Percentiles rank a stretch among this genome's conserved stretches.
phyloP scores from a whole-genome alignment of 2,888 invertebrate species.

The Buathra laborator region DNA sequence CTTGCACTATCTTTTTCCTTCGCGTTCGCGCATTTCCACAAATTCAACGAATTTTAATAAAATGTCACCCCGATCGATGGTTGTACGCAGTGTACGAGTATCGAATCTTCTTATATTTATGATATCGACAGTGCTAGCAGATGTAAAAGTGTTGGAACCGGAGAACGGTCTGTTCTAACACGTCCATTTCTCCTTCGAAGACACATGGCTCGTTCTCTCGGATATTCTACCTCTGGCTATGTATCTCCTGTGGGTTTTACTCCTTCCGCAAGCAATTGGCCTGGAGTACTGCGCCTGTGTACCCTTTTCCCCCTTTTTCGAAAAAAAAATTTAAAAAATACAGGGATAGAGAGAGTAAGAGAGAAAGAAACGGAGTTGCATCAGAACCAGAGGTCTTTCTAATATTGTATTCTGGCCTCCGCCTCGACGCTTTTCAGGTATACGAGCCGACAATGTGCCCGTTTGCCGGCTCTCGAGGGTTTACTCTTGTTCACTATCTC shows the following conservation, averaged over 20 bases:
- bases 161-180: constrained; percentile 42
- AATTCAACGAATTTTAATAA: constrained; percentile 16
- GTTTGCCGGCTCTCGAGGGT: constrained; percentile 54
- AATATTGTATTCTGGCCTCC: constrained; percentile 60
- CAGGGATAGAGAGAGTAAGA: background rate
- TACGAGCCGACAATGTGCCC: constrained; percentile 48
- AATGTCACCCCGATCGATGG: background rate
- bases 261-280: constrained; percentile 62
- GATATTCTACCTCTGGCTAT: constrained; percentile 12
- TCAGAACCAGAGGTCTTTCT: constrained; percentile 50
- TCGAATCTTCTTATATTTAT: too few species aligned
- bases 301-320: constrained; percentile 21
- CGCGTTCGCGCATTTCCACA: too few species aligned
- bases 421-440: constrained; percentile 30
- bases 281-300: constrained; percentile 51
- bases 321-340: constrained; percentile 6
- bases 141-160: constrained; percentile 42
- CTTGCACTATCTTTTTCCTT: too few species aligned
- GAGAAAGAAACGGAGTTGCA: constrained; percentile 27
- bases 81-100: too few species aligned
- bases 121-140: constrained; percentile 23
- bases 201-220: constrained; percentile 16
- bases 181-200: constrained; percentile 32
- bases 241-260: constrained; percentile 53
- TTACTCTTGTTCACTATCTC: constrained; percentile 45